A percentile compares a stretch with the other conserved stretches of the same genome.
Conservation (phyloP, 1,140 invertebrate species). For the Anagrus nilaparvatae region DNA sequence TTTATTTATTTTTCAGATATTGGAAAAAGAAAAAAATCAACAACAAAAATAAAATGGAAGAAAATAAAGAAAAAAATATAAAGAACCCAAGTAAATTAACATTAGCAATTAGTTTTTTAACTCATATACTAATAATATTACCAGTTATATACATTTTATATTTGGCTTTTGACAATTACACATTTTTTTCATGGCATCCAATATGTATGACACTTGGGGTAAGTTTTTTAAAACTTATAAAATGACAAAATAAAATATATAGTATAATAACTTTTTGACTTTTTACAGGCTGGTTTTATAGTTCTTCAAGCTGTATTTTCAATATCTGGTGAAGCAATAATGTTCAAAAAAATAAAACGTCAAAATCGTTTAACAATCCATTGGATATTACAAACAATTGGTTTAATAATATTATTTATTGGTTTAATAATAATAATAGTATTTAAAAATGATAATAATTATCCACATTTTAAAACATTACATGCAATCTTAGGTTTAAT, state of each 20-base stretch:
- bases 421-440: constrained; percentile 32
- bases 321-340: constrained; percentile 32
- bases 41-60: too few species aligned
- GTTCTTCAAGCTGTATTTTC: constrained; percentile 30
- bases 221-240: too few species aligned
- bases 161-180: constrained; percentile 21
- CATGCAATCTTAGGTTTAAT: constrained; percentile 30
- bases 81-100: constrained; percentile 22
- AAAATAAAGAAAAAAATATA: constrained; percentile 23
- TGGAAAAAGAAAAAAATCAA: too few species aligned
- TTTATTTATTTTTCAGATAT: too few species aligned
- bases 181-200: constrained; percentile 37
- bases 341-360: constrained; percentile 22
- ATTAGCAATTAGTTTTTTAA: constrained; percentile 21
- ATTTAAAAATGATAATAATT: constrained; percentile 24
- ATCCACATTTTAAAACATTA: constrained; percentile 25
- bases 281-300: constrained; percentile 32
- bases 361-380: constrained; percentile 28
- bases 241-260: too few species aligned
- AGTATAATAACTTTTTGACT: too few species aligned
- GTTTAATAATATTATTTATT: constrained; percentile 23
- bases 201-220: constrained; percentile 36
- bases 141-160: constrained; percentile 34
- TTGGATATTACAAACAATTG: constrained; percentile 30
- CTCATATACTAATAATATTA: constrained; percentile 30